Conservation (phyloP, 2,888 invertebrate species). For the Toxonevra muliebris region DNA sequence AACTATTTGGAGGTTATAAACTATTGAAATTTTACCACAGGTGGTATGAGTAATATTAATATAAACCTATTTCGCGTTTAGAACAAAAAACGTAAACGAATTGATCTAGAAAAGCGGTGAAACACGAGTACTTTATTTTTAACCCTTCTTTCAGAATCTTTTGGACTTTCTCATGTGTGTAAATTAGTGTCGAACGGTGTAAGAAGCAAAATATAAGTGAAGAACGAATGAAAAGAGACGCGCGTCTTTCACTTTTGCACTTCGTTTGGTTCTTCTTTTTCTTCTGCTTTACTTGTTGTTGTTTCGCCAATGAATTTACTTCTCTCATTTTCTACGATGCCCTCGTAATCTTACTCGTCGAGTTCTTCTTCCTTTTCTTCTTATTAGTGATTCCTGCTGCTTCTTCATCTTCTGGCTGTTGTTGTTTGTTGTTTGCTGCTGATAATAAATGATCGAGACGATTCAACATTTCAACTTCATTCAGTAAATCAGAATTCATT, state of each 20-base stretch:
- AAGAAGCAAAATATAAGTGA: background rate
- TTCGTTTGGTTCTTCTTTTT: background rate
- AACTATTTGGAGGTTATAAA: too few relatives aligned
- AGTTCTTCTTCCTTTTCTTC: background rate
- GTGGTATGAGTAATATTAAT: too few relatives aligned
- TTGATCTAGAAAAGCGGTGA: too few relatives aligned
- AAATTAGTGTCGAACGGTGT: too few relatives aligned
- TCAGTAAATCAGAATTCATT: conserved; percentile 53
- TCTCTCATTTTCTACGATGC: background rate
- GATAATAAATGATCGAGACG: conserved; percentile 47
- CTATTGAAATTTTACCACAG: too few relatives aligned
- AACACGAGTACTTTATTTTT: too few relatives aligned
- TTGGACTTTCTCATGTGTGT: too few relatives aligned
- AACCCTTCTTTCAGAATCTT: background rate
- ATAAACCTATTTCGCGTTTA: too few relatives aligned
- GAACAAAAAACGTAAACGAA: too few relatives aligned
- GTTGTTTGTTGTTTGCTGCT: conserved; percentile 34
- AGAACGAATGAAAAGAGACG: background rate
- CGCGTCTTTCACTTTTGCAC: background rate
- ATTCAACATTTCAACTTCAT: conserved; percentile 52
- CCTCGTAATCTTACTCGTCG: background rate
- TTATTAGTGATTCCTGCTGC: background rate
- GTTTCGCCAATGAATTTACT: background rate
- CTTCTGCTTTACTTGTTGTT: conserved; percentile 2
- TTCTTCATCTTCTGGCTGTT: conserved; percentile 37